phyloP scores from a whole-genome alignment of 2,797 vertebrate species.

The Glossophaga mutica region DNA sequence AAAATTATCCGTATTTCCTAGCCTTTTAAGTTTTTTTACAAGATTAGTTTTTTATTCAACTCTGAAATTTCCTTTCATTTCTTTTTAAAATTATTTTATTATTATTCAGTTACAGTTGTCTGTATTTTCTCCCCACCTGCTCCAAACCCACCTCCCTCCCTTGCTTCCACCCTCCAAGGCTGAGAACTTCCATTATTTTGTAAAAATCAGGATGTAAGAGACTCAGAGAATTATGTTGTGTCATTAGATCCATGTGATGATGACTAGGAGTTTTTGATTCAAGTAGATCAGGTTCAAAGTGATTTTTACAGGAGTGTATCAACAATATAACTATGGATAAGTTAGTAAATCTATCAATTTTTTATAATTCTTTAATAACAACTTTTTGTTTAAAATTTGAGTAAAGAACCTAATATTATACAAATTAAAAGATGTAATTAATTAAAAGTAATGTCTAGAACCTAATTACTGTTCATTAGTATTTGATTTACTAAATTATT shows the following conservation, averaged over 20 bases:
- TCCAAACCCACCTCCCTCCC: too few relatives aligned
- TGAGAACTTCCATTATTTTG: neutral
- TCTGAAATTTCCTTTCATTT: neutral
- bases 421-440: neutral
- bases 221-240: neutral
- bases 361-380: neutral
- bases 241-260: neutral
- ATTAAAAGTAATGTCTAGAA: neutral
- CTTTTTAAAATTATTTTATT: neutral
- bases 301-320: neutral
- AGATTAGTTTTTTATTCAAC: neutral
- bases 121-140: too few relatives aligned
- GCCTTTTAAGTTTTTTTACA: neutral
- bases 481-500: neutral
- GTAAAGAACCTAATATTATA: neutral
- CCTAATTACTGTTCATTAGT: neutral
- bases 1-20: neutral
- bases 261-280: neutral
- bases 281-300: neutral
- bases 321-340: neutral
- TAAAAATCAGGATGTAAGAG: neutral
- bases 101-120: too few relatives aligned
- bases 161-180: neutral
- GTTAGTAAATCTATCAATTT: neutral
- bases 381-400: neutral